Conservation (phyloP, 1,140 invertebrate species). For the Scaptomyza graminum region DNA sequence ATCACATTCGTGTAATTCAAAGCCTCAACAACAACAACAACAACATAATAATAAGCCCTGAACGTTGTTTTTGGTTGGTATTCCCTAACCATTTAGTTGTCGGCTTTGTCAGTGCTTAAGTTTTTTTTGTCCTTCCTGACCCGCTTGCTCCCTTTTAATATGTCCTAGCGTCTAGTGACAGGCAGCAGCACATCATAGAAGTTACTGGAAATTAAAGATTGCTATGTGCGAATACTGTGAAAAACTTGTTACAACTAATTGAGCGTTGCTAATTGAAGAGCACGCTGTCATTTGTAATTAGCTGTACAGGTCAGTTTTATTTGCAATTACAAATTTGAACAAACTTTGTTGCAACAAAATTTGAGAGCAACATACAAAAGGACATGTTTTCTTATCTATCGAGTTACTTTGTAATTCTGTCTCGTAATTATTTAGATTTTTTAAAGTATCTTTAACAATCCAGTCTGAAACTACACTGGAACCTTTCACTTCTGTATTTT, state of each 20-base stretch:
- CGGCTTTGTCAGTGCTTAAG: slow-evolving; percentile 35
- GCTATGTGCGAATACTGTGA: not conserved
- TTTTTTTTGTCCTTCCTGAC: not conserved
- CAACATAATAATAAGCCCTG: slow-evolving; percentile 3
- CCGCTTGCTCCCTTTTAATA: not conserved
- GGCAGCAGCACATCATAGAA: slow-evolving; percentile 10
- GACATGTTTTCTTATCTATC: not conserved
- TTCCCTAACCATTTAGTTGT: slow-evolving; percentile 39
- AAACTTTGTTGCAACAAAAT: not conserved
- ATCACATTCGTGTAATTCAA: slow-evolving; percentile 69
- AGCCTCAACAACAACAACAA: slow-evolving; percentile 25
- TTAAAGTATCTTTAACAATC: no score
- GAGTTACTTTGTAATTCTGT: no score
- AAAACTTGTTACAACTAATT: slow-evolving; percentile 18
- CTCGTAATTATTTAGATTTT: no score
- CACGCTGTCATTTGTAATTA: not conserved
- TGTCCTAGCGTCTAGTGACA: slow-evolving; percentile 17
- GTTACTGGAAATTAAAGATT: slow-evolving; percentile 18
- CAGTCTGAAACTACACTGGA: no score
- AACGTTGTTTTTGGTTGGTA: slow-evolving; percentile 6
- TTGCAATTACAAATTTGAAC: not conserved
- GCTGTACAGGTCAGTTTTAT: not conserved
- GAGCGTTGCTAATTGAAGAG: slow-evolving; percentile 15
- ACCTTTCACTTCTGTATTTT: not conserved
- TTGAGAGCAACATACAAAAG: not conserved